A percentile compares a stretch with the other conserved stretches of the same genome.
These are phyloP conservation scores for Halichondria panicea DNA, from an alignment of 37 sponge, comb jelly and placozoan species.

Conservation along the genomic window DNA sequence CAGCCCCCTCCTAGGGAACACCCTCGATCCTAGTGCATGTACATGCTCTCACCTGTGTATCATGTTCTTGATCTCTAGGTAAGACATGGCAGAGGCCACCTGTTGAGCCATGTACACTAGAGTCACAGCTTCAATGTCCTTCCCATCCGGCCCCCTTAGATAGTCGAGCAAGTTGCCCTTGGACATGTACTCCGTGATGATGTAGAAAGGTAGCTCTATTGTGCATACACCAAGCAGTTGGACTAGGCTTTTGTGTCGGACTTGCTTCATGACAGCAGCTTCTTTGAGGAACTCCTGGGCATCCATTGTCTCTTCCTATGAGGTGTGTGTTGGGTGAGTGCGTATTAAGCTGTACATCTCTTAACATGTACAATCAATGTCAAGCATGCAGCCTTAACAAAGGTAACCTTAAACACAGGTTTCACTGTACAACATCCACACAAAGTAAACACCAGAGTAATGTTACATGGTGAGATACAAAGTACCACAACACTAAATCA, in stretches of 20 bases:
- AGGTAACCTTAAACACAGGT: too few relatives aligned
- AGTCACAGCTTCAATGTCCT: conserved; percentile 71
- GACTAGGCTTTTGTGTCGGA: conserved; percentile 88
- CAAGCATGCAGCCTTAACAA: too few relatives aligned
- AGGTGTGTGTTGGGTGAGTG: too few relatives aligned
- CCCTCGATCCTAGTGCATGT: background rate
- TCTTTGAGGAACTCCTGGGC: conserved; percentile 94
- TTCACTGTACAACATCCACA: too few relatives aligned
- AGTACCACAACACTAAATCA: too few relatives aligned
- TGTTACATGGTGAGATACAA: too few relatives aligned
- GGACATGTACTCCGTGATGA: conserved; percentile 97
- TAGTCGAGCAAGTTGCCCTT: conserved; percentile 95
- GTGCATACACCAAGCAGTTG: conserved; percentile 97
- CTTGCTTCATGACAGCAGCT: conserved; percentile 94
- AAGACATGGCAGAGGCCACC: conserved; percentile 95
- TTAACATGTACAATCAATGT: too few relatives aligned
- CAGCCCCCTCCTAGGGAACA: too few relatives aligned
- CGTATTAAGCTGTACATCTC: too few relatives aligned
- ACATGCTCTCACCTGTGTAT: conserved; percentile 90
- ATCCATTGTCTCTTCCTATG: conserved; percentile 94
- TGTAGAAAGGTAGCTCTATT: conserved; percentile 92
- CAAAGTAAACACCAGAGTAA: too few relatives aligned
- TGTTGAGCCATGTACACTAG: conserved; percentile 94
- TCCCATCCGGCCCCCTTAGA: conserved; percentile 76
- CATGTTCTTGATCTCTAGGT: conserved; percentile 86